Percentiles rank a stretch among this genome's conserved stretches.
Conservation (phyloP, 2,113 vertebrate genomes). For the Cryptoleucopteryx plumbea region DNA sequence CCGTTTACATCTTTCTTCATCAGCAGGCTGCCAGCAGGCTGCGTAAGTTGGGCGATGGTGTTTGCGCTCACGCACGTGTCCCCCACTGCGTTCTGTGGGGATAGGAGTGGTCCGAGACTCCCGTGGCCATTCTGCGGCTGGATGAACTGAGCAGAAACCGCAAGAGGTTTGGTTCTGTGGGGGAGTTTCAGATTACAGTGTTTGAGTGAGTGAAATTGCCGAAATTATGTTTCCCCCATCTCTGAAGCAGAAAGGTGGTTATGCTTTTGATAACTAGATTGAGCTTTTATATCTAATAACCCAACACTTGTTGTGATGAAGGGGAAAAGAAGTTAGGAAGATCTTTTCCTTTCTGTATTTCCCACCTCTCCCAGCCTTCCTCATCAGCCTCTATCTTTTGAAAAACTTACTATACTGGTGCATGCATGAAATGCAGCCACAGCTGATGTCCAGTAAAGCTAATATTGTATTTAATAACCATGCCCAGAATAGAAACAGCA, state of each 20-base stretch:
- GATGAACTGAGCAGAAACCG: neutral
- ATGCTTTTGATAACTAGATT: neutral
- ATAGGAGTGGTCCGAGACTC: neutral
- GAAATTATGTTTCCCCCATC: neutral
- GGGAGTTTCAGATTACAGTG: neutral
- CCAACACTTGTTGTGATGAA: neutral
- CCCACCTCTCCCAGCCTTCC: neutral
- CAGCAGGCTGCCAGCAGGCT: neutral
- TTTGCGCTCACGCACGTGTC: accelerated
- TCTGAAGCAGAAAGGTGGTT: neutral
- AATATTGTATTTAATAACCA: neutral
- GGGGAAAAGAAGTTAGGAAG: neutral
- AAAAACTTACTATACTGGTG: neutral
- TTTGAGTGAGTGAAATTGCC: neutral
- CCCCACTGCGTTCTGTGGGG: accelerated
- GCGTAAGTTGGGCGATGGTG: accelerated
- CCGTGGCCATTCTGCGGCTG: accelerated
- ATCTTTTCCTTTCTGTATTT: neutral
- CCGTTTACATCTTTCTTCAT: neutral
- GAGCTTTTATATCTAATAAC: neutral
- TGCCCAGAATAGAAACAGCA: neutral
- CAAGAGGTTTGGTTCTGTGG: neutral
- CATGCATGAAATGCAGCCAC: neutral
- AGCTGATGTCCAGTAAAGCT: neutral
- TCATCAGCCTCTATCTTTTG: neutral